Evolutionary conservation across 2,797 vertebrate genomes (phyloP).

Genomic region (Peromyscus attwateri): DNA sequence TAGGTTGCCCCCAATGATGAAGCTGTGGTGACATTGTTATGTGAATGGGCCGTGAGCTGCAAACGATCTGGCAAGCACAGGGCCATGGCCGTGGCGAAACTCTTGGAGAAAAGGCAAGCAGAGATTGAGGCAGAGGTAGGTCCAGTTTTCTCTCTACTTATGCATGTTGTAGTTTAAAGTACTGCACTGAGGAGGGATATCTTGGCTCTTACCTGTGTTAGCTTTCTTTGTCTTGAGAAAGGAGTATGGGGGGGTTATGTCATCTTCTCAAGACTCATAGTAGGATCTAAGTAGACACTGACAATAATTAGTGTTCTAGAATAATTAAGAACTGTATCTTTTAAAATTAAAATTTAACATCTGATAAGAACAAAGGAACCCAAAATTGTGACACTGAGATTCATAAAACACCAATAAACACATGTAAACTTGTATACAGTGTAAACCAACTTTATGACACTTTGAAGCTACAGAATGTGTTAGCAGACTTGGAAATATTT

Average conservation of each 20-base stretch:
- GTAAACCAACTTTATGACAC: neutral
- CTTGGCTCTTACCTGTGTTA: neutral
- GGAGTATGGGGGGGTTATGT: neutral
- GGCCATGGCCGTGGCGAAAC: constrained; percentile 88
- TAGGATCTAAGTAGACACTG: neutral
- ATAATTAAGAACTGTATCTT: neutral
- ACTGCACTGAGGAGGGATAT: neutral
- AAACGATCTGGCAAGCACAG: constrained; percentile 88
- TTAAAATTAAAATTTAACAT: constrained; percentile 20
- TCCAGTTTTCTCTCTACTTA: neutral
- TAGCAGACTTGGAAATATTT: constrained; percentile 18
- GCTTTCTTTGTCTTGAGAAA: neutral
- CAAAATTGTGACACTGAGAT: neutral
- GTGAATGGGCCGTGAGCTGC: constrained; percentile 89
- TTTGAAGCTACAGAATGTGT: neutral
- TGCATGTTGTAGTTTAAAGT: neutral
- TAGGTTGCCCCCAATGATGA: constrained; percentile 86
- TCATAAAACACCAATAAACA: neutral
- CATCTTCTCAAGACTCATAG: neutral
- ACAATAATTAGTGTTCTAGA: neutral
- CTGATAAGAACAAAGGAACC: neutral
- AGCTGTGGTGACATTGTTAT: constrained; percentile 86
- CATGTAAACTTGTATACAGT: neutral
- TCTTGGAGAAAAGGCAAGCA: constrained; percentile 88
- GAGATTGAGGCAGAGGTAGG: constrained; percentile 89